Evolutionary conservation across 2,888 invertebrate species (phyloP), one percentile per base, ranked within the genome.

Genomic region (Acanthosoma haemorrhoidale): DNA sequence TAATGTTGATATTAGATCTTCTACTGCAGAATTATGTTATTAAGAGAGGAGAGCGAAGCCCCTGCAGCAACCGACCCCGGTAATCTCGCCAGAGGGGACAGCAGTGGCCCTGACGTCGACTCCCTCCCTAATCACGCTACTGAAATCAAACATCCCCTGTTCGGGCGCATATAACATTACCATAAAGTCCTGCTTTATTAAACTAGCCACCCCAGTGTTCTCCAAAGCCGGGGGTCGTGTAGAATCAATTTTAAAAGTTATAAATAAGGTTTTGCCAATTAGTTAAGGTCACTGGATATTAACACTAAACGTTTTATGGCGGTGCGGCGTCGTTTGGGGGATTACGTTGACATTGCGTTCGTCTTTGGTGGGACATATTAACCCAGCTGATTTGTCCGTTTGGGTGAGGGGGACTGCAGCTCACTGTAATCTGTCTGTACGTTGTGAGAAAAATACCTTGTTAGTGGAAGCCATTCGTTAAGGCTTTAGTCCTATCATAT

Each of bases 101-200:
- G 51, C 25, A 15, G 25, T 51, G 51, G 25, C 51, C 25, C 13
- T 51, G 51, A 43, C 43, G 21, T n/a, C 43, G 21, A 3, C n/a
- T n/a, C 18, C 0, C 25, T n/a, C 51, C 51, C 51, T 51, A 51
- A 51, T 51, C 51, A 51, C 51, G 51, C 21, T 51, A 51, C 51
- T 51, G 29, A 51, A 51, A 51, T 51, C 51, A 51, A 51, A 51
- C 51, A 51, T n/a, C n/a, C 51, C 51, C 51, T 25, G 25, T n/a
- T n/a, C 25, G 25, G 51, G 51, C 25, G 29, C 59, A 32, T 13
- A 59, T 32, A 59, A 32, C 59, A 59, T 59, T 59, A 59, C 59
- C 59, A 59, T 59, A 59, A 59, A 59, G 32, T 18, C 59, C 59
- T 29, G 59, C 25, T 34, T 59, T 59, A 32, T 32, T 59, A 32